phyloP scores from a whole-genome alignment of 2,888 invertebrate species.

The Antheraea yamamai region DNA sequence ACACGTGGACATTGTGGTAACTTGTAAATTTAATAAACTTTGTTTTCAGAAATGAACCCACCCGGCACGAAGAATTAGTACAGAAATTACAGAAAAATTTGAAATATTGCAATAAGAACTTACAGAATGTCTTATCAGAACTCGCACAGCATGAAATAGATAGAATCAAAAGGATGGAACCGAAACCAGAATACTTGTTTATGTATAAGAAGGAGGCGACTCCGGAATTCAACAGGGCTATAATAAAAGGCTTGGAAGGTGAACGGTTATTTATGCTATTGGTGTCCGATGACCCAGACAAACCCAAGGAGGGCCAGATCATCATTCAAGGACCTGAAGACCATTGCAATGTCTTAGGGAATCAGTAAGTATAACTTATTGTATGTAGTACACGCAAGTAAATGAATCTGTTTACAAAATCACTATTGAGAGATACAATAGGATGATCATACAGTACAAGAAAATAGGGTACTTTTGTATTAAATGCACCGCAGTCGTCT shows the following conservation, averaged over 20 bases:
- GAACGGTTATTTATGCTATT: conserved; percentile 84
- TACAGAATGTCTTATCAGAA: conserved; percentile 85
- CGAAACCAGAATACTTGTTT: conserved; percentile 80
- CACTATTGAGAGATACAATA: no score
- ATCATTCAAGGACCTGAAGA: conserved; percentile 81
- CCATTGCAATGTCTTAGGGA: conserved; percentile 79
- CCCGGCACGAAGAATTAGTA: conserved; percentile 86
- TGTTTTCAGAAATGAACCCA: conserved; percentile 85
- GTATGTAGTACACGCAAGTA: no score
- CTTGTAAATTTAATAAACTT: neutral
- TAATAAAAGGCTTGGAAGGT: conserved; percentile 84
- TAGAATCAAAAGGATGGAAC: conserved; percentile 74
- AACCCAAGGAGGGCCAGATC: conserved; percentile 78
- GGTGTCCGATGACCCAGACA: conserved; percentile 87
- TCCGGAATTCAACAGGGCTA: conserved; percentile 87
- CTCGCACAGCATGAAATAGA: conserved; percentile 86
- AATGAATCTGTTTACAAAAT: no score
- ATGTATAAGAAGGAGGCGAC: conserved; percentile 89
- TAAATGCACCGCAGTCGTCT: no score
- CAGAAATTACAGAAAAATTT: conserved; percentile 87
- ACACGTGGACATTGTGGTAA: neutral
- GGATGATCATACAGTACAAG: no score
- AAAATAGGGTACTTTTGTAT: no score
- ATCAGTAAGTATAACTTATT: conserved; percentile 76
- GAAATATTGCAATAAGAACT: conserved; percentile 84